phyloP scores from a whole-genome alignment of 2,888 invertebrate species.

The Dynastes hyllus region DNA sequence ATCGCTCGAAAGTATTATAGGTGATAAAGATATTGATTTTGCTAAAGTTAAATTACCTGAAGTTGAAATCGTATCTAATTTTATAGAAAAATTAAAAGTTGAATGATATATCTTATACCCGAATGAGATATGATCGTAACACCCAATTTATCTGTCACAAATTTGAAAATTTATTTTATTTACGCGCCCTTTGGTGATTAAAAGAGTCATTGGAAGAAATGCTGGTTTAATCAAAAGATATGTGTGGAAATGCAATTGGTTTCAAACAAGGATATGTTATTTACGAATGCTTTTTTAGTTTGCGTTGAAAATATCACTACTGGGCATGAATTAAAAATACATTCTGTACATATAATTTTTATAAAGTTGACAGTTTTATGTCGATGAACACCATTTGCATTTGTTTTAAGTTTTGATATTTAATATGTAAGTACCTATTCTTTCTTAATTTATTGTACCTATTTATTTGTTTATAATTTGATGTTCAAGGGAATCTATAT shows the following conservation, averaged over 20 bases:
- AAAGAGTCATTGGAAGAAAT: neutral
- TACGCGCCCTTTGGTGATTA: neutral
- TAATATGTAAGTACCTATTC: neutral
- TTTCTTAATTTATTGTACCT: slow-evolving; percentile 28
- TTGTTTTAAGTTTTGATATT: neutral
- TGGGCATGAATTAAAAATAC: slow-evolving; percentile 8
- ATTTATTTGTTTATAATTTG: slow-evolving; percentile 34
- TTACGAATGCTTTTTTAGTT: neutral
- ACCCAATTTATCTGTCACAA: slow-evolving; percentile 24
- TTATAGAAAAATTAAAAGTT: slow-evolving; percentile 78
- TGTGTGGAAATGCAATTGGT: no score
- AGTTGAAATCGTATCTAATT: slow-evolving; percentile 77
- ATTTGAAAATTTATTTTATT: slow-evolving; percentile 7
- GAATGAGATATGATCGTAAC: neutral
- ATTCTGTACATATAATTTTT: slow-evolving; percentile 7
- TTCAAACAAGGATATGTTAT: no score
- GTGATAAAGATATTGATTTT: slow-evolving; percentile 51
- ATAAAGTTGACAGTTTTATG: slow-evolving; percentile 30
- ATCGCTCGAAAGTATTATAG: slow-evolving; percentile 75
- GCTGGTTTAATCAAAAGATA: neutral
- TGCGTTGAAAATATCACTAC: neutral
- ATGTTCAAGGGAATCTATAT: slow-evolving; percentile 1
- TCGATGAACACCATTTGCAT: slow-evolving; percentile 8
- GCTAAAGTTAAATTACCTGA: slow-evolving; percentile 64
- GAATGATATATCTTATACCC: slow-evolving; percentile 60